phyloP scores from a whole-genome alignment of 2,113 vertebrate species.

The Danio rerio region GRCz12tu NC_133185.1:31395501-31396000 shows the following conservation, averaged over 20 bases:
- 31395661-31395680: constrained; percentile 62
- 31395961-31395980: no score
- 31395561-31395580: constrained; percentile 66
- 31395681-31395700: constrained; percentile 62
- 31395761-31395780: constrained; percentile 34
- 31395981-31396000: no score
- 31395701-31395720: constrained; percentile 64
- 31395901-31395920: no score
- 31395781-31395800: constrained; percentile 43
- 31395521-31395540: not conserved
- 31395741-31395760: constrained; percentile 42
- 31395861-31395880: not conserved
- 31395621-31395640: constrained; percentile 78
- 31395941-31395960: no score
- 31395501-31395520: constrained; percentile 27
- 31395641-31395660: constrained; percentile 54
- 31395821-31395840: constrained; percentile 20
- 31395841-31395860: constrained; percentile 8
- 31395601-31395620: constrained; percentile 61
- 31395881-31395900: not conserved
- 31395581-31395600: constrained; percentile 63
- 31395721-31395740: constrained; percentile 56
- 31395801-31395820: constrained; percentile 32
- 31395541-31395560: constrained; percentile 27
- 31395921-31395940: no score